Conservation (phyloP, 2,797 vertebrate genomes). For the Menidia menidia region DNA sequence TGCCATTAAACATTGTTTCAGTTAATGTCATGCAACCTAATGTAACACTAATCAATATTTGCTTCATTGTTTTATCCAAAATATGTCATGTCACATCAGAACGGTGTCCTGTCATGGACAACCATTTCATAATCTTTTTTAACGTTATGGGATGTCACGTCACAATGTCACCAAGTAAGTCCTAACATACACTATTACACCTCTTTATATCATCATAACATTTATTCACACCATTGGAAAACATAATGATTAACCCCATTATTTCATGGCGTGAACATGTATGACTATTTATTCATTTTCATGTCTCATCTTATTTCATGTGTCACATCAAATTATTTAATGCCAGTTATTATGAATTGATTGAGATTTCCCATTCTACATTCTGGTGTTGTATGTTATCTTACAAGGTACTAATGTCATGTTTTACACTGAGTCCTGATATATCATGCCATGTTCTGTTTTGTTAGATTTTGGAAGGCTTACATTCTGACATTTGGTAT, state of each 20-base stretch:
- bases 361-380: neutral
- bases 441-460: constrained; percentile 1
- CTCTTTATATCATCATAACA: neutral
- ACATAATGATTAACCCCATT: too few species aligned
- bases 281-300: too few species aligned
- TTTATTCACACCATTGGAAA: too few species aligned
- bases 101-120: neutral
- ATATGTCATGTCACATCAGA: neutral
- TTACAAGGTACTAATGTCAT: neutral
- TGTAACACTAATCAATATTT: neutral
- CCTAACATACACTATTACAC: neutral
- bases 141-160: neutral
- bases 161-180: neutral
- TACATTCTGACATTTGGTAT: constrained; percentile 7
- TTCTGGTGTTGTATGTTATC: neutral
- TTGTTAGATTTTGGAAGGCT: constrained; percentile 1
- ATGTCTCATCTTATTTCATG: neutral
- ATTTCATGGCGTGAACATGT: too few species aligned
- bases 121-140: neutral
- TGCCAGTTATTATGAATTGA: neutral
- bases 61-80: neutral
- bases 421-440: neutral
- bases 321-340: neutral
- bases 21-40: neutral
- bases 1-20: neutral